Evolutionary conservation across 1,140 invertebrate genomes (phyloP), one percentile per base, ranked within the genome.

Genomic region (Cotesia vestalis): DNA sequence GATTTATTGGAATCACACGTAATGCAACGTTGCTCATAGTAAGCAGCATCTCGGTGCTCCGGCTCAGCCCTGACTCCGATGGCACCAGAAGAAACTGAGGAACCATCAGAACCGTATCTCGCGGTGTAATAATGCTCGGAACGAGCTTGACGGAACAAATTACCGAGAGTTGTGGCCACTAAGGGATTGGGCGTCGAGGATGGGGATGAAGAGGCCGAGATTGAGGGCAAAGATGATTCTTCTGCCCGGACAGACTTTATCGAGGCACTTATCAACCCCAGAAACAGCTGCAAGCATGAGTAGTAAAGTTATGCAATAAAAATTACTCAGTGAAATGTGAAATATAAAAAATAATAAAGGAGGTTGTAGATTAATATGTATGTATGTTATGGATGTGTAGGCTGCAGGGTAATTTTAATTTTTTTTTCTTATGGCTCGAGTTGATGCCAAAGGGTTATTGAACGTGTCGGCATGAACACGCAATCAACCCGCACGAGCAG

Each of bases 21-120:
- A 75, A 84, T 83, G 73, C 83, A 84, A 55, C 83, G 79, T 69
- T 80, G 81, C 76, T 84, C 81, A 70, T 79, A 84, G 74, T 84
- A 84, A 55, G 82, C 79, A 36, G 80, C 78, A 72, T 84, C 83
- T 20, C 83, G 76, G 36, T 81, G 81, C 63, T 83, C 81, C 5
- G 79, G 77, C 17, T 81, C 80, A 57, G 76, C 76, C 71, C 81
- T 78, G 75, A 74, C 53, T 36, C 74, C 74, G 71, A 81, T 78
- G 66, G 79, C 73, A 74, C 76, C 74, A 64, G 80, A 80, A 74
- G 77, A 77, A 76, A 78, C 73, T 38, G 78, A 74, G 59, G 71
- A 76, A 76, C 76, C 79, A 72, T 80, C 82, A 66, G 77, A 73
- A 46, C 70, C 76, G 74, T 83, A 84, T 76, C 78, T 78, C 70